phyloP scores from a whole-genome alignment of 2,888 invertebrate genomes.

The Eristalis intricaria region DNA sequence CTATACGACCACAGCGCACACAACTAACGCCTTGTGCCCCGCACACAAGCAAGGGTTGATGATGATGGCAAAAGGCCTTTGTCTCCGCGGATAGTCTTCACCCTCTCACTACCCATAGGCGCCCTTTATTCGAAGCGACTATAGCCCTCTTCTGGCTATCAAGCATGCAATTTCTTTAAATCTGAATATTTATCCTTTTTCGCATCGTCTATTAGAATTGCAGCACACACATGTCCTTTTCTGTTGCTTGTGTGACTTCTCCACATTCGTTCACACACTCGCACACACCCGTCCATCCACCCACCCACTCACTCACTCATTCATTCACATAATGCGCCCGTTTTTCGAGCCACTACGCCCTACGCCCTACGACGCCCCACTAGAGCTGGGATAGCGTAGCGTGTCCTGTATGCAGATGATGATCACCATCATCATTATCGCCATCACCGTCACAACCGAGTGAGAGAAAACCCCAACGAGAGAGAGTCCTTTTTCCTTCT shows the following conservation, averaged over 20 bases:
- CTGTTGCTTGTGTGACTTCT: not conserved
- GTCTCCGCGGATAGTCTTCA: slow-evolving; percentile 39
- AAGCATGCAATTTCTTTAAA: slow-evolving; percentile 67
- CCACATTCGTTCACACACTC: slow-evolving; percentile 6
- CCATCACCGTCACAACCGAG: slow-evolving; percentile 3
- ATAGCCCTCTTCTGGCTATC: slow-evolving; percentile 55
- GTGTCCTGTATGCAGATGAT: slow-evolving; percentile 33
- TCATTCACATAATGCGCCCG: slow-evolving; percentile 51
- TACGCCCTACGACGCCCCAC: slow-evolving; percentile 2
- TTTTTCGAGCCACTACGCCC: slow-evolving; percentile 58
- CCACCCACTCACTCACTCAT: slow-evolving; percentile 57
- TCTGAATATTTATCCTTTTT: slow-evolving; percentile 67
- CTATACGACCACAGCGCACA: slow-evolving; percentile 32
- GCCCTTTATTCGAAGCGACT: slow-evolving; percentile 30
- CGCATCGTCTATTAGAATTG: slow-evolving; percentile 67
- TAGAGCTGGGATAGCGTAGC: slow-evolving; percentile 45
- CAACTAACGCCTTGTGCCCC: slow-evolving; percentile 50
- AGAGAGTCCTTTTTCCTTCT: slow-evolving; percentile 35
- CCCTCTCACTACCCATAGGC: not conserved
- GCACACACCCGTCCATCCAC: not conserved
- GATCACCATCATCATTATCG: slow-evolving; percentile 27
- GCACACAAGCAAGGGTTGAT: not conserved
- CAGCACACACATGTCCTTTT: slow-evolving; percentile 34
- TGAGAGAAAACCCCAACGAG: slow-evolving; percentile 56
- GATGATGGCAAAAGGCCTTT: slow-evolving; percentile 42